phyloP scores from a whole-genome alignment of 2,113 vertebrate genomes.

The Cariama cristata region DNA sequence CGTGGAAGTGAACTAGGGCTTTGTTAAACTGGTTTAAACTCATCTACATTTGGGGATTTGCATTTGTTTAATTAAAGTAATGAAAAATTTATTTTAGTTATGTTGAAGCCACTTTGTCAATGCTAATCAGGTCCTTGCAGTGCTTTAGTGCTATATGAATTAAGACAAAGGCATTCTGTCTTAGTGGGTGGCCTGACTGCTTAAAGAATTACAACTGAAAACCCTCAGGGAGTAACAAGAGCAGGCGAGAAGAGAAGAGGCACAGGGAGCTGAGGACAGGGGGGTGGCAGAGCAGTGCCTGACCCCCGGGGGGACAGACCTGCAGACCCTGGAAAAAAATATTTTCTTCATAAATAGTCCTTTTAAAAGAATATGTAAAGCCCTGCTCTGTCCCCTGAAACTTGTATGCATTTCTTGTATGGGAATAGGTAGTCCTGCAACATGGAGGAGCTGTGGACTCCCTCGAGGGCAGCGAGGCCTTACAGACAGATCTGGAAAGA shows the following conservation, averaged over 20 bases:
- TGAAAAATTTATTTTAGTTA: constrained; percentile 36
- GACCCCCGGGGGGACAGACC: background rate
- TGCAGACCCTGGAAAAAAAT: background rate
- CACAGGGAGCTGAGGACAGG: background rate
- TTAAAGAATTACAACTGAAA: background rate
- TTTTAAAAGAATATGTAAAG: background rate
- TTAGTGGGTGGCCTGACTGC: background rate
- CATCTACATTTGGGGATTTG: constrained; percentile 16
- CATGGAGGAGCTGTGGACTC: background rate
- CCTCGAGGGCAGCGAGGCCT: background rate
- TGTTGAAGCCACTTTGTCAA: constrained; percentile 19
- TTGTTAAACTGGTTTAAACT: constrained; percentile 12
- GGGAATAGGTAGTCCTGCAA: background rate
- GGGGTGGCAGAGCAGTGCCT: background rate
- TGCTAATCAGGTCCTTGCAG: constrained; percentile 17
- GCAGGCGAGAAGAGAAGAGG: background rate
- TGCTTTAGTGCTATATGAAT: background rate
- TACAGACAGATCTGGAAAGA: background rate
- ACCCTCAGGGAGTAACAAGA: background rate
- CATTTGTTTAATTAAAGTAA: constrained; percentile 57
- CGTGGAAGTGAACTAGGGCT: background rate
- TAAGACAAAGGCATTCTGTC: constrained; percentile 8
- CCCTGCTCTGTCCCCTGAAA: background rate
- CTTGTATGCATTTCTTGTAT: accelerated
- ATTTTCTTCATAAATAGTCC: background rate